Evolutionary conservation across 2,888 invertebrate species (phyloP), one percentile per base, ranked within the genome.

Genomic region (Monochamus alternatus): DNA sequence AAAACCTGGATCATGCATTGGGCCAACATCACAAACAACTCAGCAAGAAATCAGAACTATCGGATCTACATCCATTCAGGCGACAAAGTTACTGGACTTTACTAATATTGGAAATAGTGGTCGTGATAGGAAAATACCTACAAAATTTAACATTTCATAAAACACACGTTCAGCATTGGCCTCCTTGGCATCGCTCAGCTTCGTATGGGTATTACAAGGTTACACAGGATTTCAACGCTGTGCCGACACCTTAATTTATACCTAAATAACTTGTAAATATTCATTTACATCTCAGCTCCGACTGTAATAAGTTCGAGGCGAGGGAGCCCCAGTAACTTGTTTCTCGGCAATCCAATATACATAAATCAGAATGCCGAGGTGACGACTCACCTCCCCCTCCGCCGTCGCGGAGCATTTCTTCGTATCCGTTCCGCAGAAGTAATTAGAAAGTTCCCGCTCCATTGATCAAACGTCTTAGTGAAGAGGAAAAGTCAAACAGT

Each of bases 381-480:
- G 51, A 51, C 44, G 65, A 10, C 52, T 10, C 22, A 12, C 52
- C 31, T 43, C 52, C 65, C 44, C 32, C 38, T 3, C 38, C 5
- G 38, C 22, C 5, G 43, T 38, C 72, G 9, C 2, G 32, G 55
- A 51, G 14, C 52, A 47, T 63, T 71, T 71, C 62, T 71, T 71
- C 52, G 63, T 38, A 69, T 63, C 62, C 71, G 51, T 63, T 63
- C 71, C 51, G 30, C 70, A 80, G 83, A 83, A 84, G 81, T 82
- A 85, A 85, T 84, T 84, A 84, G 81, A 78, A 80, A 83, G 78
- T 82, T 80, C 79, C 78, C 82, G 80, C 79, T 78, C 79, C 76
- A 83, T 84, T 83, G 85, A 84, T 85, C 85, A 84, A 84, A 84
- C 81, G 84, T 83, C 82, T 77, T 72, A 31, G 63, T 43, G 77